Conservation (phyloP, 2,888 invertebrate genomes). For the Tenthredo scrophulariae region DNA sequence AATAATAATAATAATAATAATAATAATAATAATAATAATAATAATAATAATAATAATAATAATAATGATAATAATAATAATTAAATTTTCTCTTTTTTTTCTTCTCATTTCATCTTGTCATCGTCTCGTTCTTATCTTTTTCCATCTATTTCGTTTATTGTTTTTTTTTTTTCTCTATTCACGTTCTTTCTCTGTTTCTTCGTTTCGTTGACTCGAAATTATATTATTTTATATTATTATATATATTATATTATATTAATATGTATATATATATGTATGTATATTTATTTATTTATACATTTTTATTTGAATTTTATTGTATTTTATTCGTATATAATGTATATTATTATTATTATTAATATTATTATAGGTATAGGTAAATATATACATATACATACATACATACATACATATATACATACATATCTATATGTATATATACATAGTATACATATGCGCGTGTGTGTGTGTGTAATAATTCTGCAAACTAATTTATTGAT, state of each 20-base stretch:
- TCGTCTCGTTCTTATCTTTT: neutral
- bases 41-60: neutral
- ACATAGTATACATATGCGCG: too few species aligned
- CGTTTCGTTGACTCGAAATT: constrained; percentile 36
- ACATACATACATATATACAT: too few species aligned
- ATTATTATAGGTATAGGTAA: neutral
- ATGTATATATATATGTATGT: neutral
- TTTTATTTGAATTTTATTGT: neutral
- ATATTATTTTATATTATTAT: neutral
- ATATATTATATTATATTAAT: constrained; percentile 15
- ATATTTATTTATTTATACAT: neutral
- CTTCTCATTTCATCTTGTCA: neutral
- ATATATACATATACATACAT: too few species aligned
- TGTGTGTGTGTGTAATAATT: neutral
- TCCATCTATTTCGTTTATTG: neutral
- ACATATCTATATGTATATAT: too few species aligned
- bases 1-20: neutral
- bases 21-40: neutral
- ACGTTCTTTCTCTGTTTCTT: neutral
- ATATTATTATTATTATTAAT: neutral
- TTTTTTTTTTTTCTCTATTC: neutral
- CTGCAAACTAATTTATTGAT: neutral
- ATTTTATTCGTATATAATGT: neutral
- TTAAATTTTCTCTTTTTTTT: neutral
- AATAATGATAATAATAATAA: neutral